Evolutionary conservation across 1,140 invertebrate species (phyloP).

Genomic region (Neelides sp.): DNA sequence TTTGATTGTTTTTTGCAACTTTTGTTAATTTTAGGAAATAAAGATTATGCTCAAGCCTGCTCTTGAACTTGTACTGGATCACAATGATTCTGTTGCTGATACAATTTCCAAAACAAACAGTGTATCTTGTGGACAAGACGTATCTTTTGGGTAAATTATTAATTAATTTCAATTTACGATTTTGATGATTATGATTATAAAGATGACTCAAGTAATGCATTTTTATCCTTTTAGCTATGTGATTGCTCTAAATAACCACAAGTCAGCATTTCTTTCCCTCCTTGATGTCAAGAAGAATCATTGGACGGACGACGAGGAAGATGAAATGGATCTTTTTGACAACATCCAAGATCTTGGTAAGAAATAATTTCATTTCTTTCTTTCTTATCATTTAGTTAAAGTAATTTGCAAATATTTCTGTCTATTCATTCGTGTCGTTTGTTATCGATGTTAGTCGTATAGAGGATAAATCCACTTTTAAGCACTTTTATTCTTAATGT

Average conservation of each 20-base stretch:
- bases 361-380: no score
- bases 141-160: conserved; percentile 15
- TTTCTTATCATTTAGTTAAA: no score
- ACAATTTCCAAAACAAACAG: conserved; percentile 10
- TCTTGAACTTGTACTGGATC: conserved; percentile 17
- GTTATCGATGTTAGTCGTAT: no score
- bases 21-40: conserved; percentile 19
- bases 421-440: no score
- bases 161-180: background rate
- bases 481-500: no score
- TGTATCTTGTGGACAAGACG: conserved; percentile 14
- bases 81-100: conserved; percentile 2
- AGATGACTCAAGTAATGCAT: background rate
- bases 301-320: conserved; percentile 21
- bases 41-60: conserved; percentile 25
- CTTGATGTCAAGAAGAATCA: conserved; percentile 16
- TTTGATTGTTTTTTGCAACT: background rate
- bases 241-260: background rate
- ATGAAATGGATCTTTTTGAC: conserved; percentile 11
- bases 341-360: background rate
- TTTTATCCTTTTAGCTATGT: conserved; percentile 10
- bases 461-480: no score
- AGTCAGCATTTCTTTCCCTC: conserved; percentile 7
- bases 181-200: background rate
- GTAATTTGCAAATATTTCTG: no score